These are phyloP conservation scores for Amphilophus citrinellus DNA, from an alignment of 2,113 vertebrate genomes.

Conservation along the genomic window DNA sequence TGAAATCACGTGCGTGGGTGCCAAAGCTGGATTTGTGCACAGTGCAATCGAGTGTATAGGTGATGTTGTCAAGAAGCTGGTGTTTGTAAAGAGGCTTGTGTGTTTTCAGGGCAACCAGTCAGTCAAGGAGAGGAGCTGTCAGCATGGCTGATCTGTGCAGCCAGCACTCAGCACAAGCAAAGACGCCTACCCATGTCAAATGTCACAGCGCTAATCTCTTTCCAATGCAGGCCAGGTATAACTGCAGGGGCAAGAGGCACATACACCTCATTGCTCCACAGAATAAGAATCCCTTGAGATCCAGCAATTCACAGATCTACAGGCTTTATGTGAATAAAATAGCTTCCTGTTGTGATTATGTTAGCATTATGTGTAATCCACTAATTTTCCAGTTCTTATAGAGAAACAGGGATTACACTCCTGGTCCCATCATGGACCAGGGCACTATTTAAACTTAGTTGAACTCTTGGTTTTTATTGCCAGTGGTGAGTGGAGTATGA, in stretches of 20 bases:
- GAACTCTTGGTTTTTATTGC: neutral
- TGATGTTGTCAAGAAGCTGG: constrained; percentile 45
- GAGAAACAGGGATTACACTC: neutral
- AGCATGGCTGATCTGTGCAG: constrained; percentile 62
- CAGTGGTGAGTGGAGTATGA: constrained; percentile 6
- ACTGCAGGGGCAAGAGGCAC: constrained; percentile 64
- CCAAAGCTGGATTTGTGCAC: constrained; percentile 38
- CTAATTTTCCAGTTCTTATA: constrained; percentile 2
- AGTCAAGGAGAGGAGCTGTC: constrained; percentile 67
- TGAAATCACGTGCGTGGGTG: neutral
- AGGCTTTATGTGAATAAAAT: constrained; percentile 40
- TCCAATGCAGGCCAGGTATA: constrained; percentile 75
- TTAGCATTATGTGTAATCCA: constrained; percentile 7
- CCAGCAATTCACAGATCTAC: constrained; percentile 42
- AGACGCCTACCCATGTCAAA: constrained; percentile 81
- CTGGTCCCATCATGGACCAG: constrained; percentile 3
- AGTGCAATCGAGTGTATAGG: constrained; percentile 8
- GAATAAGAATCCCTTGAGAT: constrained; percentile 39
- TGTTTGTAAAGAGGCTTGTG: constrained; percentile 62
- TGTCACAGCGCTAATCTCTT: constrained; percentile 81
- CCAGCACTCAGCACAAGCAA: constrained; percentile 64
- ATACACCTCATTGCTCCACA: constrained; percentile 65
- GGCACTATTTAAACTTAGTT: constrained; percentile 6
- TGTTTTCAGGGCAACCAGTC: constrained; percentile 64
- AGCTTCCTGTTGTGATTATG: constrained; percentile 18